A percentile compares a stretch with the other conserved stretches of the same genome.
These are phyloP conservation scores for Triplophysa tibetana DNA, from an alignment of 2,113 vertebrate species.

Conservation along the genomic window DNA sequence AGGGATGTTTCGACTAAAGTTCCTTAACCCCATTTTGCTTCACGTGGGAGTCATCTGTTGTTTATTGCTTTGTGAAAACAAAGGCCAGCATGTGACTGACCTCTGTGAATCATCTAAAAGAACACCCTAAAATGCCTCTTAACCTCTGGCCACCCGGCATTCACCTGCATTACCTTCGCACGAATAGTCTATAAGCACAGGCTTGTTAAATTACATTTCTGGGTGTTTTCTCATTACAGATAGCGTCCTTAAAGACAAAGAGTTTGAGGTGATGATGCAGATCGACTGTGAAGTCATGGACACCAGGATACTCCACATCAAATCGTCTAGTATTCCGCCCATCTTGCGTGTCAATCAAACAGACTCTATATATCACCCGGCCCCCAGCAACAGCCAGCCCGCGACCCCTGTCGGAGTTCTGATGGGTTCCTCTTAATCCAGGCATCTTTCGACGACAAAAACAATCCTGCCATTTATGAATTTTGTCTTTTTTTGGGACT, in stretches of 20 bases:
- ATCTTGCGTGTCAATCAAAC: conserved; percentile 82
- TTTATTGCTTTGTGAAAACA: conserved; percentile 56
- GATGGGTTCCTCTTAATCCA: conserved; percentile 74
- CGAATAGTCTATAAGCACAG: not conserved
- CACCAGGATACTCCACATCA: conserved; percentile 92
- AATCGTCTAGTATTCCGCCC: conserved; percentile 86
- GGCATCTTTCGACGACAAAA: not conserved
- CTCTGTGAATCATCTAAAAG: conserved; percentile 56
- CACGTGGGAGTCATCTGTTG: conserved; percentile 1
- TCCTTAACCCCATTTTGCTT: not conserved
- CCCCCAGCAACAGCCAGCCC: conserved; percentile 68
- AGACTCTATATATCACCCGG: conserved; percentile 74
- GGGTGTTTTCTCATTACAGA: conserved; percentile 72
- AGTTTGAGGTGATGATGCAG: conserved; percentile 97
- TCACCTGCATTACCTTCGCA: conserved; percentile 18
- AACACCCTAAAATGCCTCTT: conserved; percentile 28
- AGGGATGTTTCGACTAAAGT: not conserved
- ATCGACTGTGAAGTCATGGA: conserved; percentile 96
- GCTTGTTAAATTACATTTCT: not conserved
- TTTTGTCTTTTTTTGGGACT: too few relatives aligned
- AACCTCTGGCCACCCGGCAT: conserved; percentile 30
- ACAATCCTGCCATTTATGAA: not conserved
- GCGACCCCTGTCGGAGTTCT: conserved; percentile 78
- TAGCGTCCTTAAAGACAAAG: conserved; percentile 87
- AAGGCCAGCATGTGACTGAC: conserved; percentile 64